Evolutionary conservation across 2,113 vertebrate genomes (phyloP).

Genomic region (Desmodus rotundus): DNA sequence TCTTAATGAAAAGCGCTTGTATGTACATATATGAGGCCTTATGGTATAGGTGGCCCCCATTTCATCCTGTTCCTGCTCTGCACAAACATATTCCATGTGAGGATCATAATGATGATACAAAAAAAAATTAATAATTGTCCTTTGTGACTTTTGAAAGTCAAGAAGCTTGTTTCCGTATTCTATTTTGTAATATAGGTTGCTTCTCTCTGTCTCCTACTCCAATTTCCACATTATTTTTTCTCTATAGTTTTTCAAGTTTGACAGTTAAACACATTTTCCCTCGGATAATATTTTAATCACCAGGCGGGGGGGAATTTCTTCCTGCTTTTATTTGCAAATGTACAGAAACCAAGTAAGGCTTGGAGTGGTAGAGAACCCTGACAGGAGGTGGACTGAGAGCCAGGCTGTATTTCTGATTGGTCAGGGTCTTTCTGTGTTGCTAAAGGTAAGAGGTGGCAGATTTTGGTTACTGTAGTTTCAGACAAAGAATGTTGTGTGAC

Average conservation of each 20-base stretch:
- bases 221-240: not conserved
- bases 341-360: not conserved
- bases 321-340: not conserved
- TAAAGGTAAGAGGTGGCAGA: not conserved
- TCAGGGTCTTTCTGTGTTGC: not conserved
- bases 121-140: not conserved
- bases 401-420: not conserved
- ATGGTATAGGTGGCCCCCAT: not conserved
- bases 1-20: not conserved
- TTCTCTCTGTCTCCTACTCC: not conserved
- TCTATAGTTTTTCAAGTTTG: not conserved
- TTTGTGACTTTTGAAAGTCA: conserved; percentile 6
- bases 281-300: not conserved
- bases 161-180: not conserved
- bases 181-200: not conserved
- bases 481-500: not conserved
- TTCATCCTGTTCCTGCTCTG: not conserved
- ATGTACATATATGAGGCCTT: not conserved
- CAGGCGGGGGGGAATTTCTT: not conserved
- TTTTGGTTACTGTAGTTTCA: not conserved
- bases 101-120: not conserved
- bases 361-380: not conserved
- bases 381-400: not conserved
- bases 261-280: not conserved
- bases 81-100: not conserved